phyloP scores from a whole-genome alignment of 1,140 invertebrate species.

The Thalassaphorura encarpata region DNA sequence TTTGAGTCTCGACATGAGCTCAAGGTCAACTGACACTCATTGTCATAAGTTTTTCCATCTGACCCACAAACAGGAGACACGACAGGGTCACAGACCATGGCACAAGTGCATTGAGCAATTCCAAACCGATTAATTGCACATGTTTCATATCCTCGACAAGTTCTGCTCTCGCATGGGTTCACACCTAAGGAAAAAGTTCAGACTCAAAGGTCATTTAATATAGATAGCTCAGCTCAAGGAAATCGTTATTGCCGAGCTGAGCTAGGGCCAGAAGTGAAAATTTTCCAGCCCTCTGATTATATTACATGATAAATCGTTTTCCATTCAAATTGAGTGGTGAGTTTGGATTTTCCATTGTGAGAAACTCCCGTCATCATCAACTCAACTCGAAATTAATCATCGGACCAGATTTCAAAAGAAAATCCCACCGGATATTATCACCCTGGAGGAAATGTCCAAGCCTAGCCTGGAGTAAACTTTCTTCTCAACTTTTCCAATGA shows the following conservation, averaged over 20 bases:
- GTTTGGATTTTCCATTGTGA: too few relatives aligned
- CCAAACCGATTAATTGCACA: constrained; percentile 73
- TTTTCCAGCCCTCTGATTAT: constrained; percentile 34
- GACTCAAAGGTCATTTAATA: background rate
- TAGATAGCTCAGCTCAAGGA: background rate
- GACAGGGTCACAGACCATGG: constrained; percentile 63
- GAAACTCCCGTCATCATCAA: too few relatives aligned
- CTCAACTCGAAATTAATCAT: too few relatives aligned
- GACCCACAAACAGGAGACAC: constrained; percentile 56
- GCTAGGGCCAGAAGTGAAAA: background rate
- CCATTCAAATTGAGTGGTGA: too few relatives aligned
- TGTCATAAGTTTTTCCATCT: constrained; percentile 49
- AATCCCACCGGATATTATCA: too few relatives aligned
- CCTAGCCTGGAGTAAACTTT: too few relatives aligned
- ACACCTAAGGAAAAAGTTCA: constrained; percentile 46
- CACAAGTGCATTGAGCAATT: constrained; percentile 69
- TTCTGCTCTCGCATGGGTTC: constrained; percentile 65
- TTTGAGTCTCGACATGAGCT: constrained; percentile 59
- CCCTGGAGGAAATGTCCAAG: too few relatives aligned
- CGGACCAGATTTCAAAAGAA: too few relatives aligned
- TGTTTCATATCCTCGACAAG: constrained; percentile 60
- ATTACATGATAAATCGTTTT: constrained; percentile 60
- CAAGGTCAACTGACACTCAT: constrained; percentile 53
- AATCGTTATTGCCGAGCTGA: background rate
- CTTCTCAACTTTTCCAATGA: too few relatives aligned